Base-by-base conservation (phyloP, 2,888 invertebrate genomes). In the Leptarthrus brevirostris region DNA sequence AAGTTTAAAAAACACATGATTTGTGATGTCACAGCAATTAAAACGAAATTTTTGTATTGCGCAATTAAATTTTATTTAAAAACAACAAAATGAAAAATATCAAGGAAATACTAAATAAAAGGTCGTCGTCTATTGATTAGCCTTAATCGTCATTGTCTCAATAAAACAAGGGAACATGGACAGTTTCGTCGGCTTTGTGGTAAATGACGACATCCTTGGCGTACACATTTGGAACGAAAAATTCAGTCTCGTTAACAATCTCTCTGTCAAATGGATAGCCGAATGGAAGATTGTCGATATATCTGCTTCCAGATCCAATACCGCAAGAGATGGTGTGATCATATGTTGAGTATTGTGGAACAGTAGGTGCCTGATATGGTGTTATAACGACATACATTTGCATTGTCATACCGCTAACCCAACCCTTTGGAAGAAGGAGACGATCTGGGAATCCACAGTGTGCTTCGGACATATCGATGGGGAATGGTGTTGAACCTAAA, bases 241-340 rank as follows among this genome's bases (percentile, higher is more conserved):
- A 91, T 75, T 86, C 86, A 49, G 84, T 82, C 20, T 87, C 84
- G 61, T 88, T 86, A 16, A 14, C 26, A 79, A 91, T 88, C 12
- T 86, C 86, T 78, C 91, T 89, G 81, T 93, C 92, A 80, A 93
- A 88, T 77, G 93, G 93, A 87, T 89, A 93, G 69, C 90, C 91
- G 78, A 89, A 86, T 52, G 91, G 87, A 81, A 87, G 87, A 76
- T 86, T 86, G 81, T 92, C 91, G 30, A 89, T 82, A 66, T 81
- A 77, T 69, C 83, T 79, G 85, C 86, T 80, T 81, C 86, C 88
- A 80, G 86, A 86, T 76, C 87, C 87, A 72, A 86, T 83, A 77
- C 85, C 87, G 75, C 87, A 86, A 61, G 86, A 58, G 81, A 86
- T 85, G 2, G 81, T 69, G 4, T 84, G 75, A 76, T 87, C 86